Evolutionary conservation across 2,888 invertebrate species (phyloP), one percentile per base, ranked within the genome.

Genomic region (Gari tellinella): DNA sequence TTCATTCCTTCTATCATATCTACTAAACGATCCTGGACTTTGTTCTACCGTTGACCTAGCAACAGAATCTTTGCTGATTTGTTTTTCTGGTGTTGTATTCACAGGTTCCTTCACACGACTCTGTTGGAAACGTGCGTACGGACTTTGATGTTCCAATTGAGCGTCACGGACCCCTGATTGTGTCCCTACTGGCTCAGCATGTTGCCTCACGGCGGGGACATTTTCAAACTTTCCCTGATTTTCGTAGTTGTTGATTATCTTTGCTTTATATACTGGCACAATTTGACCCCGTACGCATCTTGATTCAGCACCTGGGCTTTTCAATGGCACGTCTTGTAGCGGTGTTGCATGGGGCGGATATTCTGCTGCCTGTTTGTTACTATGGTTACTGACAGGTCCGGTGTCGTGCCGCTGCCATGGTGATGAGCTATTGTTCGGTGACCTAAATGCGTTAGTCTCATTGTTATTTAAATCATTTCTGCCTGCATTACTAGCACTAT

Each of bases 181-280:
- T 12, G 10, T n/a, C 37, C 8, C 12, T 21, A 74, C 81, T 0
- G 84, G 80, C 43, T 84, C 81, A 1, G 84, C 85, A 17, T 81
- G 78, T 8, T 84, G 86, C 46, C 80, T 57, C 8, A 83, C 60
- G 1, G 72, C 83, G 51, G 65, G 72, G 1, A 77, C 66, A 1
- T 76, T 80, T 48, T 87, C 87, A 43, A 82, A 75, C 62, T 84
- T 81, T n/a, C 80, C 77, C 72, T 88, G 88, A 63, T 86, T 88
- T 62, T 88, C 88, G 63, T 86, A 86, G 66, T 85, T 88, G 25
- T 85, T 85, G 45, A 84, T 82, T 23, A 81, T 73, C 49, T 80
- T 84, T 37, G 86, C 85, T 46, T 83, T 84, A 58, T 85, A 85
- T 0, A 80, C 65, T 5, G 86, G 85, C 8, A 83, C 84, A 37